These are phyloP conservation scores for Calyptomena viridis DNA, from an alignment of 2,113 vertebrate genomes.

Conservation along the genomic window DNA sequence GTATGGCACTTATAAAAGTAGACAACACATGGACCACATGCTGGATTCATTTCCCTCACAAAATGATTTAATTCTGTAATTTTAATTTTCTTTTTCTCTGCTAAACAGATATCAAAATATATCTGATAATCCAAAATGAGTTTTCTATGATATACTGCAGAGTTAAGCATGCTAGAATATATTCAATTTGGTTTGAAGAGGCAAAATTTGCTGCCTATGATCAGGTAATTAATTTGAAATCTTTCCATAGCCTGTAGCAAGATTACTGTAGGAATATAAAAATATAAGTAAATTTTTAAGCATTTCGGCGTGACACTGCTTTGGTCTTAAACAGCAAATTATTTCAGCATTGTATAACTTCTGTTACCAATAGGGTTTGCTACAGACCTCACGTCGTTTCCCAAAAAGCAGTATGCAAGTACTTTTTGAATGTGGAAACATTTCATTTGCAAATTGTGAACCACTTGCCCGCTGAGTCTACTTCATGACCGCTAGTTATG, in stretches of 20 bases:
- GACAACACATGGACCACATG: conserved; percentile 54
- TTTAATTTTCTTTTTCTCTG: conserved; percentile 60
- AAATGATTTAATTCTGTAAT: conserved; percentile 60
- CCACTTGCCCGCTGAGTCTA: conserved; percentile 97
- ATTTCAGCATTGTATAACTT: conserved; percentile 80
- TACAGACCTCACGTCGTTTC: conserved; percentile 72
- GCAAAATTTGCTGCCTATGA: conserved; percentile 73
- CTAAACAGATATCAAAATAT: conserved; percentile 60
- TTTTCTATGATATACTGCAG: conserved; percentile 82
- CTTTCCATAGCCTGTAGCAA: conserved; percentile 84
- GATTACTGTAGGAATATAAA: conserved; percentile 78
- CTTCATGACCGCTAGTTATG: conserved; percentile 93
- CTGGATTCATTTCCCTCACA: conserved; percentile 60
- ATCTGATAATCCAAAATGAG: conserved; percentile 68
- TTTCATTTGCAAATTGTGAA: conserved; percentile 89
- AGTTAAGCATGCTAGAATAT: conserved; percentile 71
- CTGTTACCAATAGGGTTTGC: conserved; percentile 71
- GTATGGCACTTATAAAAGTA: conserved; percentile 59
- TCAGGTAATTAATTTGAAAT: conserved; percentile 80
- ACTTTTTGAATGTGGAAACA: conserved; percentile 70
- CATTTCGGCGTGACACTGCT: conserved; percentile 73
- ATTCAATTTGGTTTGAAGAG: conserved; percentile 71
- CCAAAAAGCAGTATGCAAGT: conserved; percentile 68
- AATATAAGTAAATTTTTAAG: conserved; percentile 73
- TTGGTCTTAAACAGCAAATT: conserved; percentile 79